A percentile compares a stretch with the other conserved stretches of the same genome.
These are phyloP conservation scores for Tetranychus piercei DNA, from an alignment of 2,888 invertebrate species.

Conservation along the genomic window DNA sequence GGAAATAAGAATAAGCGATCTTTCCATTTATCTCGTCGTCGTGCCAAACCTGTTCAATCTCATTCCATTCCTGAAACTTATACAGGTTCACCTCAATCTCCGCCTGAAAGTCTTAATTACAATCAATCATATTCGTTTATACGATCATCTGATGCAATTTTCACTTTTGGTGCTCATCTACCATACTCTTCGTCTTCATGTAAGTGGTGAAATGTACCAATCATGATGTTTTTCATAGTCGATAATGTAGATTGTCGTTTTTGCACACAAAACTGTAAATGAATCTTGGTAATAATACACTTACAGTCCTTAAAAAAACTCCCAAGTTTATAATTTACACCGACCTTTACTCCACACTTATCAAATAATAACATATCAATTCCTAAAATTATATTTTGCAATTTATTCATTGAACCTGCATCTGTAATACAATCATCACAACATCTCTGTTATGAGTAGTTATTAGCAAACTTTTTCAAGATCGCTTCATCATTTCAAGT, in stretches of 20 bases:
- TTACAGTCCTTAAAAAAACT: no score
- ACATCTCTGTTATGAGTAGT: background rate
- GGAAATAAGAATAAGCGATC: slow-evolving; percentile 35
- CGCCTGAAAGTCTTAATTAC: slow-evolving; percentile 4
- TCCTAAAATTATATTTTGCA: no score
- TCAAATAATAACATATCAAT: background rate
- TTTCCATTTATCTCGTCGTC: slow-evolving; percentile 23
- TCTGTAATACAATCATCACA: background rate
- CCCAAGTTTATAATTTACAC: no score
- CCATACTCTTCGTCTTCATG: slow-evolving; percentile 6
- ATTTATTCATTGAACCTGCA: background rate
- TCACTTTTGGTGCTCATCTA: slow-evolving; percentile 6
- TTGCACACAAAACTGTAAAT: no score
- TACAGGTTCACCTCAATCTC: slow-evolving; percentile 14
- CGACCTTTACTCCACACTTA: background rate
- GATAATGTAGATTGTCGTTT: no score
- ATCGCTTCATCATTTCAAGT: background rate
- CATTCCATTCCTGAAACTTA: slow-evolving; percentile 17
- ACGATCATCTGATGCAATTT: slow-evolving; percentile 12
- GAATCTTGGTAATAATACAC: no score
- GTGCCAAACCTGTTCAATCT: slow-evolving; percentile 15
- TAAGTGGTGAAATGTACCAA: background rate
- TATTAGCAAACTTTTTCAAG: no score
- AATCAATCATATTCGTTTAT: slow-evolving; percentile 11
- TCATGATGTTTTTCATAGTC: background rate